Base-by-base conservation (phyloP, 2,797 vertebrate genomes). In the Characodon lateralis region DNA sequence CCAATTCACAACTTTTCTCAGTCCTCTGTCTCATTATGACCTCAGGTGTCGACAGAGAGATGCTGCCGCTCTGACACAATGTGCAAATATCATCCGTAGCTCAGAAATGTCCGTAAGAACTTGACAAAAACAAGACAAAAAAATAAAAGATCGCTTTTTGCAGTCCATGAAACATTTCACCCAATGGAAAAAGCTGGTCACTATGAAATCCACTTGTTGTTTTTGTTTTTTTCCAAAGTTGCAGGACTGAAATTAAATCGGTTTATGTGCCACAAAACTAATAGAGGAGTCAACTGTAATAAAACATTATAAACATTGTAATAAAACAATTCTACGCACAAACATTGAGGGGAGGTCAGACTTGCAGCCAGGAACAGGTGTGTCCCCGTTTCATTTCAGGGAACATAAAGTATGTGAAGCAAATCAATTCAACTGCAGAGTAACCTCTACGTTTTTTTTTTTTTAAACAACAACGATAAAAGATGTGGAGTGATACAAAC, bases 181-280 rank as follows among this genome's bases (percentile, higher is more conserved):
- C 73, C 76, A 22, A 65, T 5, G 58, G 48, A 2, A 71, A 14
- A 76, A 81, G 76, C 28, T 2, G 20, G 22, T 66, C 39, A 84
- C 72, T 41, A 51, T 8, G 43, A 71, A 76, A 80, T 74, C 73
- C 66, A 87, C 70, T 74, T 82, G 73, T 61, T 70, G 74, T 78
- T 61, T 28, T 28, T 24, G 26, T 61, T 61, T 61, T 14, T 13
- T 2, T 18, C 7, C 31, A 66, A 66, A 71, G 61, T 78, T 78
- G 76, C 63, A 86, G 66, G 77, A 69, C 61, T 69, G 9, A 80
- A 84, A 71, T 74, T 56, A 84, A 79, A 72, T 91, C 87, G 78
- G 80, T 90, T 88, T 95, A 96, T 95, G 95, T 95, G 95, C 95
- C 95, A 88, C 85, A 87, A 89, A 91, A 91, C 74, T 70, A 85